These are phyloP conservation scores for Conomelus anceps DNA, from an alignment of 2,888 invertebrate species.

Conservation along the genomic window DNA sequence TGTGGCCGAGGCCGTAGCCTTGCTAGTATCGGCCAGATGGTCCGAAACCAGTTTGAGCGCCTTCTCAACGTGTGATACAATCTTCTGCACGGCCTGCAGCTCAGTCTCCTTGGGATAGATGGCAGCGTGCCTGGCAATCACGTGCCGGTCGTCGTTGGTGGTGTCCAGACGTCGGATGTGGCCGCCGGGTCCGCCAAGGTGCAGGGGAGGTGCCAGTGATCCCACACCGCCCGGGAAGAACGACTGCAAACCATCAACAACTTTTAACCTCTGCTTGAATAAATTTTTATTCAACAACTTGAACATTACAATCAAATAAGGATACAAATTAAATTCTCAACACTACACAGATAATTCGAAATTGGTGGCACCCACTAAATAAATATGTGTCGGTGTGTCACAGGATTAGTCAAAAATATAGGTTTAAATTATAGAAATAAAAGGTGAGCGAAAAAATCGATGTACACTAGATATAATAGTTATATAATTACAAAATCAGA, in stretches of 20 bases:
- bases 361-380: too few relatives aligned
- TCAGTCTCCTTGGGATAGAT: slow-evolving; percentile 92
- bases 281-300: too few relatives aligned
- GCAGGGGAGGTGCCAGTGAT: neutral
- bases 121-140: slow-evolving; percentile 84
- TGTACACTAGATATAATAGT: too few relatives aligned
- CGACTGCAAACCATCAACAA: neutral
- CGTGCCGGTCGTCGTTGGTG: slow-evolving; percentile 86
- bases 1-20: slow-evolving; percentile 37
- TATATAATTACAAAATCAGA: too few relatives aligned
- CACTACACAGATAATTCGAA: too few relatives aligned
- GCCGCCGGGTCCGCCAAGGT: slow-evolving; percentile 47
- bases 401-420: too few relatives aligned
- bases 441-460: too few relatives aligned
- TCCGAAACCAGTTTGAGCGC: slow-evolving; percentile 93
- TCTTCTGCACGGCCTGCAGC: slow-evolving; percentile 80
- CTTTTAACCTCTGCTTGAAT: too few relatives aligned
- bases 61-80: slow-evolving; percentile 87
- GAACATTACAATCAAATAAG: too few relatives aligned
- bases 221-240: neutral
- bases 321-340: too few relatives aligned
- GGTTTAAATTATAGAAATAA: too few relatives aligned
- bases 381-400: too few relatives aligned
- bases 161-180: slow-evolving; percentile 74
- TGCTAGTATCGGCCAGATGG: slow-evolving; percentile 59